Conservation (phyloP, 2,888 invertebrate species). For the Argynnis bischoffii region DNA sequence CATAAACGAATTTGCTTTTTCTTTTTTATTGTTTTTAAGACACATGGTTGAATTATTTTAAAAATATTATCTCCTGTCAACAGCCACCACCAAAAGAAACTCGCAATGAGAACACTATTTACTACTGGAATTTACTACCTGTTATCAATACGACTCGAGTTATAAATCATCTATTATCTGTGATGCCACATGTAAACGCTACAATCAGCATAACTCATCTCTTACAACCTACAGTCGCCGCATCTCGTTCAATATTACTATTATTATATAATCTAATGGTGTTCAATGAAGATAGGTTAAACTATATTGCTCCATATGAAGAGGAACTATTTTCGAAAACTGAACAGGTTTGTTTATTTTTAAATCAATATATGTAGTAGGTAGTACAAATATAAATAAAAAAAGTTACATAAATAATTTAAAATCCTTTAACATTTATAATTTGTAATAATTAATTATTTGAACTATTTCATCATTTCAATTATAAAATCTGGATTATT, state of each 20-base stretch:
- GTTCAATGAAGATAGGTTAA: conserved; percentile 57
- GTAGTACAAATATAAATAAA: neutral
- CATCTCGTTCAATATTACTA: conserved; percentile 58
- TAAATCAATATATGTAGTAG: neutral
- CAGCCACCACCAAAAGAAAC: conserved; percentile 60
- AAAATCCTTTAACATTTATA: no score
- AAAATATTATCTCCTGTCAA: conserved; percentile 29
- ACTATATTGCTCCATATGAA: conserved; percentile 60
- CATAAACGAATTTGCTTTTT: neutral
- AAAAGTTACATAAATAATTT: no score
- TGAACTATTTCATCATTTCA: no score
- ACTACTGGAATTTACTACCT: conserved; percentile 70
- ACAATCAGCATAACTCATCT: conserved; percentile 56
- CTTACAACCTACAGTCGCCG: conserved; percentile 57
- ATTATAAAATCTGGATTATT: no score
- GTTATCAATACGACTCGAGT: conserved; percentile 68
- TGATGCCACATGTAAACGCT: conserved; percentile 50
- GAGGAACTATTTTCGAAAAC: conserved; percentile 56
- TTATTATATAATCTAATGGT: conserved; percentile 61
- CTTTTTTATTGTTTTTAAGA: neutral
- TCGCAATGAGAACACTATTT: conserved; percentile 58
- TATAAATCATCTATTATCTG: conserved; percentile 57
- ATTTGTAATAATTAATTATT: no score
- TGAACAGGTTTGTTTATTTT: conserved; percentile 45
- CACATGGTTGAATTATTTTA: no score